phyloP scores from a whole-genome alignment of 2,797 vertebrate species.

The Amniataba percoides region DNA sequence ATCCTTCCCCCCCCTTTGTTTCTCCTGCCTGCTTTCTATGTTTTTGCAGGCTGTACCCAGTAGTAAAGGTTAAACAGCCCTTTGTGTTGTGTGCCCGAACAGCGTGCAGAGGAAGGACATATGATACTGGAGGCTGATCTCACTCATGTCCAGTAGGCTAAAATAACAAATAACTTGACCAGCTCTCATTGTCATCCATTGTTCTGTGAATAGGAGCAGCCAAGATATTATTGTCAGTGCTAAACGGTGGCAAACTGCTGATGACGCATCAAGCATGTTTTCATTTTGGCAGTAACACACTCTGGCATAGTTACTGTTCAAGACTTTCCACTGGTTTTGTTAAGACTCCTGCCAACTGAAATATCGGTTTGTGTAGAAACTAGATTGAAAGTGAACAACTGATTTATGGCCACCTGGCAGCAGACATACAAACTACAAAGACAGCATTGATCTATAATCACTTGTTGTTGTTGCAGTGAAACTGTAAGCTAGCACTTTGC shows the following conservation, averaged over 20 bases:
- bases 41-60: neutral
- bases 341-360: neutral
- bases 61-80: constrained; percentile 4
- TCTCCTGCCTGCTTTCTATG: constrained; percentile 10
- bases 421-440: neutral
- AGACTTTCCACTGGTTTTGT: neutral
- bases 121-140: neutral
- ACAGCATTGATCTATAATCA: no score
- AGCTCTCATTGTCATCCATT: neutral
- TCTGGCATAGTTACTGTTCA: neutral
- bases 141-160: constrained; percentile 16
- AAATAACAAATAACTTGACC: constrained; percentile 39
- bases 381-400: no score
- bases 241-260: neutral
- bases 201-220: constrained; percentile 1
- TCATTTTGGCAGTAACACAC: neutral
- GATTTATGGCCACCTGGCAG: neutral
- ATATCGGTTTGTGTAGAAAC: no score
- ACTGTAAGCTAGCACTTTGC: no score
- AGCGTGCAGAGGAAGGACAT: constrained; percentile 15
- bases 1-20: neutral
- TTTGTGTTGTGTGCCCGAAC: constrained; percentile 31
- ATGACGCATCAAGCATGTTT: neutral
- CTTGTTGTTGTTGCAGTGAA: no score
- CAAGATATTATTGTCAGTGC: neutral